These are phyloP conservation scores for Penaeus japonicus DNA, from an alignment of 1,140 invertebrate genomes.

Conservation along the genomic window DNA sequence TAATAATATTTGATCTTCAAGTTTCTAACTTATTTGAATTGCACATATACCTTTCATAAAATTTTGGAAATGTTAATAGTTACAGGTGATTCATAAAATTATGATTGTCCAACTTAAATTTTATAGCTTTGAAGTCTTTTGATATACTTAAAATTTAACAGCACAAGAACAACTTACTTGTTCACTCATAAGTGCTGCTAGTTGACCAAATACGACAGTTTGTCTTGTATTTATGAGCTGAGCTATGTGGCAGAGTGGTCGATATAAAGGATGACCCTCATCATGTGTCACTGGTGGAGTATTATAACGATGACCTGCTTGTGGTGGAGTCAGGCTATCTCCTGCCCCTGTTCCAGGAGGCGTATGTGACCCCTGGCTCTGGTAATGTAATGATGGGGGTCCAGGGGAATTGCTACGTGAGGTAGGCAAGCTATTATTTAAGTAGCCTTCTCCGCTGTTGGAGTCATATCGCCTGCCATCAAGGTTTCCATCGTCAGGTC, in stretches of 20 bases:
- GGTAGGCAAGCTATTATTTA: constrained; percentile 35
- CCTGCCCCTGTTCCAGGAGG: constrained; percentile 32
- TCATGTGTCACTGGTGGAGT: constrained; percentile 45
- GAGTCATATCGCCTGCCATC: constrained; percentile 23
- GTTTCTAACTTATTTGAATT: no score
- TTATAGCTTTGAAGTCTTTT: no score
- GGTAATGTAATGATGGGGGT: constrained; percentile 11
- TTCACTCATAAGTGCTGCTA: constrained; percentile 51
- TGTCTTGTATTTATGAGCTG: constrained; percentile 53
- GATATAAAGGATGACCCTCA: constrained; percentile 43
- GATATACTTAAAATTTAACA: no score
- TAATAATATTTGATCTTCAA: no score
- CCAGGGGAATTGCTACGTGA: constrained; percentile 28
- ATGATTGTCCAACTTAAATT: no score
- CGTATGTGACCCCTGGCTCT: constrained; percentile 33
- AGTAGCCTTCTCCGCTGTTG: constrained; percentile 28
- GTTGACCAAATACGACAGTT: constrained; percentile 49
- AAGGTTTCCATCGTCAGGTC: constrained; percentile 20
- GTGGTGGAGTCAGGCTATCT: constrained; percentile 50
- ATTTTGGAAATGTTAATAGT: no score
- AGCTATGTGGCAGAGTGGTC: constrained; percentile 44
- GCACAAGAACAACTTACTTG: constrained; percentile 32
- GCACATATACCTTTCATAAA: no score
- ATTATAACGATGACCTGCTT: constrained; percentile 34
- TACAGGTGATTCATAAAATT: no score